These are phyloP conservation scores for Horisme vitalbata DNA, from an alignment of 2,888 invertebrate species.

Conservation along the genomic window DNA sequence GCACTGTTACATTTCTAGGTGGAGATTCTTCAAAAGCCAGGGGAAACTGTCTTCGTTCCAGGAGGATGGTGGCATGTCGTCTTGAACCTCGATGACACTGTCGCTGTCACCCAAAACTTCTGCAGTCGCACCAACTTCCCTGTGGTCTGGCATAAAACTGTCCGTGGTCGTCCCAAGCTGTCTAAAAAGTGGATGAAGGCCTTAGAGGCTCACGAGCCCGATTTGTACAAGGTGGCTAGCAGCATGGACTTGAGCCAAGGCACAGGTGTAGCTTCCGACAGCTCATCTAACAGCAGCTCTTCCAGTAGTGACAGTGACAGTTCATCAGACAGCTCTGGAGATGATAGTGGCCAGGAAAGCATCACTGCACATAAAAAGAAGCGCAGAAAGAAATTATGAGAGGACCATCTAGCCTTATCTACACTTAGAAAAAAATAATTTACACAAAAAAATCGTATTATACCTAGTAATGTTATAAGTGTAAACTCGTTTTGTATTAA, in stretches of 20 bases:
- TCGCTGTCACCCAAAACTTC: conserved; percentile 99
- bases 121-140: conserved; percentile 98
- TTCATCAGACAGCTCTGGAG: conserved; percentile 81
- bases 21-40: conserved; percentile 97
- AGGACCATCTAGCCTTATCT: conserved; percentile 52
- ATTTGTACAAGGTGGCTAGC: conserved; percentile 90
- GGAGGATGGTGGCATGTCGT: conserved; percentile 99
- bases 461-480: conserved; percentile 45
- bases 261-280: conserved; percentile 97
- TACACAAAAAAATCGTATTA: too few species aligned
- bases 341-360: conserved; percentile 94
- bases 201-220: conserved; percentile 87
- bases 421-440: conserved; percentile 36
- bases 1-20: conserved; percentile 84
- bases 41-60: conserved; percentile 99
- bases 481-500: conserved; percentile 67
- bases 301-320: conserved; percentile 86
- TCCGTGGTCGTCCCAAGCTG: conserved; percentile 96
- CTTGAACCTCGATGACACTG: conserved; percentile 96
- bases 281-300: conserved; percentile 94
- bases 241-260: conserved; percentile 92
- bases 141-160: conserved; percentile 98
- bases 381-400: conserved; percentile 84
- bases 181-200: conserved; percentile 95
- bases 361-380: conserved; percentile 92